Evolutionary conservation across 1,140 invertebrate genomes (phyloP).

Genomic region (Drosophila athabasca): DNA sequence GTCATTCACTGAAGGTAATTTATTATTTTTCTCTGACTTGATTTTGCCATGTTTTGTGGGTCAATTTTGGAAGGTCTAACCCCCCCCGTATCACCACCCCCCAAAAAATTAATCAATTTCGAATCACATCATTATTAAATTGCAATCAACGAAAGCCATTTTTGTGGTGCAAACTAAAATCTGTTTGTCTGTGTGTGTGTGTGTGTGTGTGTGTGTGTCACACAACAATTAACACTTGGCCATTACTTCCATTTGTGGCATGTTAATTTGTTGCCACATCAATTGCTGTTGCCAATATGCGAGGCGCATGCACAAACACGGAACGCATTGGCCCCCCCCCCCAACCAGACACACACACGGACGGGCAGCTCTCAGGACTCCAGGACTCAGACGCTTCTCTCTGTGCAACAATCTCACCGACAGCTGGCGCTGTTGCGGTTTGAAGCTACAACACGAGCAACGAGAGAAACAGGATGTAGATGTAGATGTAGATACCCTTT

Average conservation of each 20-base stretch:
- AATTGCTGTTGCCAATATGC: conserved; percentile 79
- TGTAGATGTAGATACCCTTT: too few species aligned
- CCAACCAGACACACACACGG: neutral
- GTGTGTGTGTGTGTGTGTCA: conserved; percentile 36
- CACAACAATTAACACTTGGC: conserved; percentile 80
- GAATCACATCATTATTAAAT: conserved; percentile 69
- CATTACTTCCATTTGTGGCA: conserved; percentile 81
- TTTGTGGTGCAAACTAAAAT: conserved; percentile 14
- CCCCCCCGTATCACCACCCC: neutral
- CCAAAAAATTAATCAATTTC: conserved; percentile 66
- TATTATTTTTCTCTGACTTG: conserved; percentile 65
- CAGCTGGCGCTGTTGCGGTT: conserved; percentile 79
- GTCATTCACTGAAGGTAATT: conserved; percentile 52
- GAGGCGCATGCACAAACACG: conserved; percentile 54
- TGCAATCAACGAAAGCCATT: conserved; percentile 29
- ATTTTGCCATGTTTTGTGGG: conserved; percentile 34
- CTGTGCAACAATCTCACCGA: conserved; percentile 74
- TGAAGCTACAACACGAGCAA: conserved; percentile 38
- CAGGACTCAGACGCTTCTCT: conserved; percentile 38
- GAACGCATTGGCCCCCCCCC: neutral
- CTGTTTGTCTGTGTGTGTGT: conserved; percentile 1
- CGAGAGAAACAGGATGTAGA: too few species aligned
- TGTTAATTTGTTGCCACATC: conserved; percentile 82
- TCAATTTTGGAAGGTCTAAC: conserved; percentile 27
- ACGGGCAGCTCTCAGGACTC: conserved; percentile 8